Percentiles rank a stretch among this genome's conserved stretches.
phyloP scores from a whole-genome alignment of 1,140 invertebrate genomes.

The Penaeus vannamei region DNA sequence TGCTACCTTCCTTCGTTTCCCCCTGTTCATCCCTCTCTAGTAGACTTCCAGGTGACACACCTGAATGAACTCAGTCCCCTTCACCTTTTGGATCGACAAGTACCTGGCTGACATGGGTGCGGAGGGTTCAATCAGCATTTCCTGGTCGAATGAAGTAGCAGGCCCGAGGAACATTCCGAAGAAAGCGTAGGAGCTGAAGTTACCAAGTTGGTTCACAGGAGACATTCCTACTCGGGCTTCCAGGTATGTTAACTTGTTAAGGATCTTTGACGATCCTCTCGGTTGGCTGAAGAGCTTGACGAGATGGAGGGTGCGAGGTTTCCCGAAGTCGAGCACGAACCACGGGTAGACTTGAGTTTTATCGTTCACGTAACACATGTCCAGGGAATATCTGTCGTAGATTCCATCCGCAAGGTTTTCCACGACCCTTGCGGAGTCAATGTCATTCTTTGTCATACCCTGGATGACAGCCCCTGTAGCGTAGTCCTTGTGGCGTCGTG shows the following conservation, averaged over 20 bases:
- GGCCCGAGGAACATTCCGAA: conserved; percentile 1
- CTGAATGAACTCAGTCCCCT: background rate
- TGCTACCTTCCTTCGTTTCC: too few relatives aligned
- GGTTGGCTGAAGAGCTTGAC: background rate
- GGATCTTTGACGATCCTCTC: background rate
- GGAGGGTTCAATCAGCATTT: background rate
- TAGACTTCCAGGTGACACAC: background rate
- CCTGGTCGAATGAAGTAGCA: background rate
- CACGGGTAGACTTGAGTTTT: background rate
- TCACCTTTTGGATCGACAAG: background rate
- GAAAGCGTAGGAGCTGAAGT: background rate
- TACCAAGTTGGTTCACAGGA: background rate
- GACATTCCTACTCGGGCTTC: conserved; percentile 13
- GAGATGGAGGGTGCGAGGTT: background rate
- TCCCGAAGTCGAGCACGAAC: conserved; percentile 8
- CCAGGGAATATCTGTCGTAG: background rate
- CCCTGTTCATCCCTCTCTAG: background rate
- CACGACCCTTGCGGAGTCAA: background rate
- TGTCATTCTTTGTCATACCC: too few relatives aligned
- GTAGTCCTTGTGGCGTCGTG: background rate
- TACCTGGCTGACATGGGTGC: background rate
- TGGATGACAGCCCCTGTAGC: background rate
- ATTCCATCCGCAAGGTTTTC: conserved; percentile 1
- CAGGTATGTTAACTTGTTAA: background rate
- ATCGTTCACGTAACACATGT: background rate